Percentiles rank a stretch among this genome's conserved stretches.
These are phyloP conservation scores for Lepidurus apus DNA, from an alignment of 1,140 invertebrate genomes.

Conservation along the genomic window DNA sequence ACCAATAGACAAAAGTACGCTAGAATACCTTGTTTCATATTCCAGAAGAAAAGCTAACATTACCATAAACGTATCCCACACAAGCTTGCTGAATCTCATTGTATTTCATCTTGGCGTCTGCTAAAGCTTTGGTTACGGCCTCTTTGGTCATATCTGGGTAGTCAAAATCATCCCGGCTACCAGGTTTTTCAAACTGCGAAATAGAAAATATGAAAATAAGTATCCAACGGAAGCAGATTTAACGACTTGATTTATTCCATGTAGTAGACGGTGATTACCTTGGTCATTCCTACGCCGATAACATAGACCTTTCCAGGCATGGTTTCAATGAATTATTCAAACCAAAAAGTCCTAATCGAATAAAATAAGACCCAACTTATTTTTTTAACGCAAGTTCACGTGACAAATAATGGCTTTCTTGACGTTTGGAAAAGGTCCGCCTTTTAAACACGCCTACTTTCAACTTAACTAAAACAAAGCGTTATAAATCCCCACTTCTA, in stretches of 20 bases:
- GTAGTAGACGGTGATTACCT: constrained; percentile 49
- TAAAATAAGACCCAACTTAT: background rate
- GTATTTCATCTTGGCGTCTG: constrained; percentile 79
- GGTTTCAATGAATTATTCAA: constrained; percentile 25
- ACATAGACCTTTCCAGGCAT: constrained; percentile 68
- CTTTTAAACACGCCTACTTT: constrained; percentile 3
- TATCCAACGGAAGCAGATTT: background rate
- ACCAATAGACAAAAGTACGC: background rate
- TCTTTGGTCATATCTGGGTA: constrained; percentile 94
- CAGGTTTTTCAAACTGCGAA: constrained; percentile 79
- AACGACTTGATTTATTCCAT: too few relatives aligned
- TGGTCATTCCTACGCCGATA: constrained; percentile 96
- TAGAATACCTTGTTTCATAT: too few relatives aligned
- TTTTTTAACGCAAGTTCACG: constrained; percentile 2
- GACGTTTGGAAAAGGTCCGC: background rate
- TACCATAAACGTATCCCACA: constrained; percentile 91
- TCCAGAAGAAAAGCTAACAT: background rate
- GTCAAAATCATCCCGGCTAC: constrained; percentile 68
- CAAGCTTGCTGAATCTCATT: constrained; percentile 77
- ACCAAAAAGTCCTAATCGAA: background rate
- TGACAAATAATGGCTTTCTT: background rate
- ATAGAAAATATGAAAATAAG: background rate
- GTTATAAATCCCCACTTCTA: too few relatives aligned
- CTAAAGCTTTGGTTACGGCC: constrained; percentile 79
- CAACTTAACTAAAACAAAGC: background rate